These are phyloP conservation scores for Callinectes sapidus DNA, from an alignment of 2,888 invertebrate genomes.

Conservation along the genomic window DNA sequence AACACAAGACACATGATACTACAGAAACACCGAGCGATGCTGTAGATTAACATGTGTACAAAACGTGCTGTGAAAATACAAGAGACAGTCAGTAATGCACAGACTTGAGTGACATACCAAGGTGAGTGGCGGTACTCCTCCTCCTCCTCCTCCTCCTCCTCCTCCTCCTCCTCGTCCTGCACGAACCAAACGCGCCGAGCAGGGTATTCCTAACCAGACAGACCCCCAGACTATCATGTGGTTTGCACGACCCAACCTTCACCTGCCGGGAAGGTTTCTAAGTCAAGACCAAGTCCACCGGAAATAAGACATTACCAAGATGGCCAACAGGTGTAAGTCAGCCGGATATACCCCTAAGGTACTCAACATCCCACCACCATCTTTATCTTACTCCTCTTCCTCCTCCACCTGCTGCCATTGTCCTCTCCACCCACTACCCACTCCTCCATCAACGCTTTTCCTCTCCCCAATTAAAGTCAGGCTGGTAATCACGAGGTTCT, in stretches of 20 bases:
- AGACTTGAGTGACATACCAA: neutral
- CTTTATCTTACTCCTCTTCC: neutral
- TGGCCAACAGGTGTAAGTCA: neutral
- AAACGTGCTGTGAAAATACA: neutral
- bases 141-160: neutral
- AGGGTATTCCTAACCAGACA: neutral
- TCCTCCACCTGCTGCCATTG: neutral
- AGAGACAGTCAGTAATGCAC: neutral
- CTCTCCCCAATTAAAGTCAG: neutral
- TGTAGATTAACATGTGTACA: neutral
- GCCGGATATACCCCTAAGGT: conserved; percentile 32
- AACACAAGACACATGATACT: neutral
- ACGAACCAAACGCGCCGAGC: neutral
- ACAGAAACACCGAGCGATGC: neutral
- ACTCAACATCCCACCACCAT: neutral
- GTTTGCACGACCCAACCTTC: neutral
- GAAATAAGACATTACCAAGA: conserved; percentile 26
- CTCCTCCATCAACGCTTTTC: neutral
- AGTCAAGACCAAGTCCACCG: neutral
- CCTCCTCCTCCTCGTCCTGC: neutral
- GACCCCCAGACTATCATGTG: neutral
- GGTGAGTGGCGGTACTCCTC: neutral
- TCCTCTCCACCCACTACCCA: neutral
- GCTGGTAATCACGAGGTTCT: neutral
- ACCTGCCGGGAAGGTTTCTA: neutral